Conservation (phyloP, 2,797 vertebrate genomes). For the Pelobates cultripes region DNA sequence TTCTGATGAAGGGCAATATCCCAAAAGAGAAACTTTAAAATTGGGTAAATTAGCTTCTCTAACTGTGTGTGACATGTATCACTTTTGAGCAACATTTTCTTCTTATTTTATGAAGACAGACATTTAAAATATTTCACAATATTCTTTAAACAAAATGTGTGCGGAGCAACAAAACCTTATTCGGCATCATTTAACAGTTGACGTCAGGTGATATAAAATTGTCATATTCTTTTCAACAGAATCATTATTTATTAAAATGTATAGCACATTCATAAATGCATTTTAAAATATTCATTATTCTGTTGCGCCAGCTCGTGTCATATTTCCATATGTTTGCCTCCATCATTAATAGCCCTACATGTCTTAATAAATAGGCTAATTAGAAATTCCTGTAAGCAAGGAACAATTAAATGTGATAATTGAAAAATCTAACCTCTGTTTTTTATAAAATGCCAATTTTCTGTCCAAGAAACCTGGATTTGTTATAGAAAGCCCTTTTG, state of each 20-base stretch:
- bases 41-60: too few relatives aligned
- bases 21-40: too few relatives aligned
- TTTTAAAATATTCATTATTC: conserved; percentile 31
- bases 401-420: too few relatives aligned
- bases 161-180: background rate
- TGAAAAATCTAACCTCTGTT: too few relatives aligned
- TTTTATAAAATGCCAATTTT: too few relatives aligned
- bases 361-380: conserved; percentile 19
- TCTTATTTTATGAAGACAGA: too few relatives aligned
- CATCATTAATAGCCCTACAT: background rate
- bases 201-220: conserved; percentile 4
- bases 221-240: background rate
- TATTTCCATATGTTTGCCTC: conserved; percentile 2
- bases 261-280: conserved; percentile 1
- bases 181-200: background rate
- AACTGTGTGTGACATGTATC: too few relatives aligned
- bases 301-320: background rate
- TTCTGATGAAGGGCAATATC: too few relatives aligned
- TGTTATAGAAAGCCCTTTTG: too few relatives aligned
- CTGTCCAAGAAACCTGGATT: too few relatives aligned
- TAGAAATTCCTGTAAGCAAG: background rate
- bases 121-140: background rate
- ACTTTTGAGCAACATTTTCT: too few relatives aligned
- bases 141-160: background rate
- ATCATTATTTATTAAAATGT: conserved; percentile 29